Evolutionary conservation across 2,797 vertebrate genomes (phyloP).

Genomic region (Manis javanica): DNA sequence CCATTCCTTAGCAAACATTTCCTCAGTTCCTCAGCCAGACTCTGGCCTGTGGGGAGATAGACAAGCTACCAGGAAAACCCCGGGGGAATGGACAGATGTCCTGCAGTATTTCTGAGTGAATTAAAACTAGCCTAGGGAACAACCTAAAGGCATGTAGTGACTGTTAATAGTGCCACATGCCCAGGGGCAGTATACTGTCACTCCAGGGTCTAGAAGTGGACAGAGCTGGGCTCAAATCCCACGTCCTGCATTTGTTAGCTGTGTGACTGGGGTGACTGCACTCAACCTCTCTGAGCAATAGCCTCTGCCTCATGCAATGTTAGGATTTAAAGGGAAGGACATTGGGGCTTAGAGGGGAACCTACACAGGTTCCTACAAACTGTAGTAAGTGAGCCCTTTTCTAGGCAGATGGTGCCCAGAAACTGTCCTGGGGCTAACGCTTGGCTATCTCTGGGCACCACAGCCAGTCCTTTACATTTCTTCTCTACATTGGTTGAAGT

Average conservation of each 20-base stretch:
- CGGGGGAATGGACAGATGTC: conserved; percentile 21
- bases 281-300: background rate
- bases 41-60: background rate
- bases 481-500: background rate
- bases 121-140: conserved; percentile 19
- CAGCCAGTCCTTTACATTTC: background rate
- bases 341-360: background rate
- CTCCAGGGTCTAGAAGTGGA: background rate
- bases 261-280: background rate
- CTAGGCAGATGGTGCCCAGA: background rate
- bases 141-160: background rate
- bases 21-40: background rate
- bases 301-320: background rate
- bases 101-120: background rate
- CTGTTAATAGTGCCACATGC: background rate
- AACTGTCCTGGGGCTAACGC: background rate
- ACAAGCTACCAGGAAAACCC: background rate
- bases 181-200: background rate
- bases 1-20: background rate
- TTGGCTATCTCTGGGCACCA: rapidly evolving
- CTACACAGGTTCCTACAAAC: background rate
- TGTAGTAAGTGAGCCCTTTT: rapidly evolving
- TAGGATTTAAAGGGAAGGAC: background rate
- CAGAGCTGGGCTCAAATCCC: background rate
- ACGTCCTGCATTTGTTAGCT: background rate